Evolutionary conservation across 2,113 vertebrate species (phyloP).

Genomic region (Nesospiza acunhae): DNA sequence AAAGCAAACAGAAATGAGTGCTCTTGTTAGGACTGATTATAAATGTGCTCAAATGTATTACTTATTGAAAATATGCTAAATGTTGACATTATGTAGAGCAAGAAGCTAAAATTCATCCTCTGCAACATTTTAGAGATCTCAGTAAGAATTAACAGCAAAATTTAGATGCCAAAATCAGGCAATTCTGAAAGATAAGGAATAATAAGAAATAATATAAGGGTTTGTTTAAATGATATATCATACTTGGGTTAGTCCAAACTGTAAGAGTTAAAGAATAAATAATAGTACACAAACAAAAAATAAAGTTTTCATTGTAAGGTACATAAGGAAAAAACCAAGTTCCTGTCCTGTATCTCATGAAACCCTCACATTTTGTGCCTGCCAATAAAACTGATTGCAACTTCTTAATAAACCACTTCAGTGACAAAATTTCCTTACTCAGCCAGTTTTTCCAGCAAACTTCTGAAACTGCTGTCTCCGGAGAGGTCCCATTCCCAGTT

Average conservation of each 20-base stretch:
- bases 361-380: background rate
- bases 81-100: background rate
- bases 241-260: background rate
- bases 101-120: background rate
- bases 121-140: background rate
- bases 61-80: background rate
- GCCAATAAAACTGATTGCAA: background rate
- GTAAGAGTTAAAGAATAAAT: background rate
- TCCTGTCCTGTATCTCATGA: background rate
- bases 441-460: background rate
- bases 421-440: rapidly evolving
- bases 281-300: background rate
- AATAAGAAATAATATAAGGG: background rate
- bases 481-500: background rate
- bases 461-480: background rate
- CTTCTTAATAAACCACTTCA: background rate
- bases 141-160: background rate
- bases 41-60: background rate
- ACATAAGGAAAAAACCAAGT: background rate
- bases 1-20: background rate
- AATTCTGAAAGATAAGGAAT: background rate
- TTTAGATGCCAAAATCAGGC: background rate
- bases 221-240: background rate
- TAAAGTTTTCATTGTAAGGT: background rate
- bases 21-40: background rate